A percentile compares a stretch with the other conserved stretches of the same genome.
Conservation (phyloP, 2,113 vertebrate species). For the Taurulus bubalis region DNA sequence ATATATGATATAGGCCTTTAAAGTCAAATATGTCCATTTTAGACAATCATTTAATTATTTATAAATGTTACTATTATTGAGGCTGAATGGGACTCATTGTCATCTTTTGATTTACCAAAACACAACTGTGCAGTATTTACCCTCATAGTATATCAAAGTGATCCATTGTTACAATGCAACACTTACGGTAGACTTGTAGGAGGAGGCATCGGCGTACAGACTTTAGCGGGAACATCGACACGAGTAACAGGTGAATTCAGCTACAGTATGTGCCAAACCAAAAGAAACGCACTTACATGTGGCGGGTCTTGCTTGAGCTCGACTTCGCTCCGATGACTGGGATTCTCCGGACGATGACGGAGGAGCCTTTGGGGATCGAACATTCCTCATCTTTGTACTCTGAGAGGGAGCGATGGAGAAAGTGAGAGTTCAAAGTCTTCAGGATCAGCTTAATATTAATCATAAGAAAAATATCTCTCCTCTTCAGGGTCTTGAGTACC, state of each 20-base stretch:
- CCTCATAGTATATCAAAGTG: neutral
- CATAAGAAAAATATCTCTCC: neutral
- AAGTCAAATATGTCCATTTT: neutral
- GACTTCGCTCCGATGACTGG: constrained; percentile 92
- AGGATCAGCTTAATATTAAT: constrained; percentile 1
- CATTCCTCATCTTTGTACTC: constrained; percentile 94
- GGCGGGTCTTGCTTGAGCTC: constrained; percentile 91
- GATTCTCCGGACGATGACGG: constrained; percentile 95
- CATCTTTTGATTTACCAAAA: neutral
- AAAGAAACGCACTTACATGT: constrained; percentile 86
- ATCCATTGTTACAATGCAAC: neutral
- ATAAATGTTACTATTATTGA: neutral
- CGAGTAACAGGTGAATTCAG: neutral
- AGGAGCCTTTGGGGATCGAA: constrained; percentile 96
- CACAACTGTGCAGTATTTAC: neutral
- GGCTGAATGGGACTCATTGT: neutral
- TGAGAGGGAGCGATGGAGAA: constrained; percentile 56
- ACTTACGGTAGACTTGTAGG: neutral
- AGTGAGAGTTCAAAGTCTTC: neutral
- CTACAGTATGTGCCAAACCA: neutral
- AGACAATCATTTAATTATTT: neutral
- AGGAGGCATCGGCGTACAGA: constrained; percentile 1
- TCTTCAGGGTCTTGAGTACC: neutral
- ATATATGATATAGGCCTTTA: neutral
- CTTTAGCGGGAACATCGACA: neutral